phyloP scores from a whole-genome alignment of 2,888 invertebrate species.

The Trichogramma dendrolimi region DNA sequence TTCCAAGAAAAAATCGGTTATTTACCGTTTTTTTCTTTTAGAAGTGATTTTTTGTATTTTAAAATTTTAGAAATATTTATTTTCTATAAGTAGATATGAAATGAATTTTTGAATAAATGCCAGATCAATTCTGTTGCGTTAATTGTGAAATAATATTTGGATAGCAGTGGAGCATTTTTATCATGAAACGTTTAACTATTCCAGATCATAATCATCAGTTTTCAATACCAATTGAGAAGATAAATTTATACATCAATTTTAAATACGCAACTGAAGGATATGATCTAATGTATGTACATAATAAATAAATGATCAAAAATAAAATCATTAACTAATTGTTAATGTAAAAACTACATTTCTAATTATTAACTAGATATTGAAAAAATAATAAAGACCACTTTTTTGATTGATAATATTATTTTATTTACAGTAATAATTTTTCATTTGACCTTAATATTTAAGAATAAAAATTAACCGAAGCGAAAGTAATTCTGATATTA shows the following conservation, averaged over 20 bases:
- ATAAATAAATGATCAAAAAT: slow-evolving; percentile 6
- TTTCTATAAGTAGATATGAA: not conserved
- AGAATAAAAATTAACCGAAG: too few relatives aligned
- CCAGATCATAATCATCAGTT: not conserved
- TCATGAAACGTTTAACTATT: slow-evolving; percentile 20
- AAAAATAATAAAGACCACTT: not conserved
- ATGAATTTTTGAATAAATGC: not conserved
- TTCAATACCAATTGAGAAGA: too few relatives aligned
- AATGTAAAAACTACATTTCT: not conserved
- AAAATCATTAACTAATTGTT: not conserved
- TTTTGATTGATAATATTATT: not conserved
- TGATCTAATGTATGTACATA: slow-evolving; percentile 15
- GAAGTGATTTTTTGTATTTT: slow-evolving; percentile 3
- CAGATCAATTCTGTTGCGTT: not conserved
- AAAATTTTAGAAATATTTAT: slow-evolving; percentile 21
- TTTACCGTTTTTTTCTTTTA: slow-evolving; percentile 11
- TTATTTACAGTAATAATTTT: not conserved
- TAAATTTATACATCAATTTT: slow-evolving; percentile 7
- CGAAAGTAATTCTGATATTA: too few relatives aligned
- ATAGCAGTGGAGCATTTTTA: slow-evolving; percentile 19
- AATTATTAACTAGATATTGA: not conserved
- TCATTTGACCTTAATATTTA: not conserved
- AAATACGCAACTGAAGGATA: slow-evolving; percentile 19
- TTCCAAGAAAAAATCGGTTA: slow-evolving; percentile 1
- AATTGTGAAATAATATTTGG: slow-evolving; percentile 12